These are phyloP conservation scores for Apogon talboti DNA, from an alignment of 2,797 vertebrate genomes.

Conservation along the genomic window DNA sequence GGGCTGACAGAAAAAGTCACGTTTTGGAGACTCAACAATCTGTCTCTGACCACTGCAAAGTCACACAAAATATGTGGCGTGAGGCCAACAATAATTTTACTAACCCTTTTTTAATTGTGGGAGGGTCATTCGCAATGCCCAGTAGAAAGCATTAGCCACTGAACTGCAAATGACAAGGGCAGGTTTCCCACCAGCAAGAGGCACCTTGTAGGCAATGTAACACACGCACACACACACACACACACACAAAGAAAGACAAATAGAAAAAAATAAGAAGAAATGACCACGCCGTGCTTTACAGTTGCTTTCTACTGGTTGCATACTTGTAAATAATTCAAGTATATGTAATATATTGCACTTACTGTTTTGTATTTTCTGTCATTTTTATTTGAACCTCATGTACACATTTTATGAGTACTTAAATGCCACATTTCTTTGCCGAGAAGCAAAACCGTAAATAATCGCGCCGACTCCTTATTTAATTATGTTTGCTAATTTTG, in stretches of 20 bases:
- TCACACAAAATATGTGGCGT: slow-evolving; percentile 72
- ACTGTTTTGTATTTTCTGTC: not conserved
- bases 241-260: slow-evolving; percentile 13
- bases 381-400: not conserved
- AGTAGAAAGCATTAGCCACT: slow-evolving; percentile 71
- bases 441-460: slow-evolving; percentile 64
- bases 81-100: slow-evolving; percentile 76
- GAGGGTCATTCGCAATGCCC: slow-evolving; percentile 67
- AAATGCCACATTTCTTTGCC: slow-evolving; percentile 9
- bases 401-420: not conserved
- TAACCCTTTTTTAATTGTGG: slow-evolving; percentile 78
- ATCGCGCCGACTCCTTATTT: slow-evolving; percentile 71
- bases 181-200: slow-evolving; percentile 63
- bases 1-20: slow-evolving; percentile 51
- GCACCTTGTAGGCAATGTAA: slow-evolving; percentile 61
- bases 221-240: too few species aligned
- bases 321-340: not conserved
- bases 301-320: not conserved
- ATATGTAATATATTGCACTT: too few species aligned
- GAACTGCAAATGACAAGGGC: slow-evolving; percentile 70
- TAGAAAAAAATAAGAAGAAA: not conserved
- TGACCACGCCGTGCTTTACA: slow-evolving; percentile 7
- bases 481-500: slow-evolving; percentile 81
- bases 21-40: slow-evolving; percentile 55
- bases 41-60: slow-evolving; percentile 62